Evolutionary conservation across 2,113 vertebrate genomes (phyloP).

Genomic region (Ginglymostoma cirratum): DNA sequence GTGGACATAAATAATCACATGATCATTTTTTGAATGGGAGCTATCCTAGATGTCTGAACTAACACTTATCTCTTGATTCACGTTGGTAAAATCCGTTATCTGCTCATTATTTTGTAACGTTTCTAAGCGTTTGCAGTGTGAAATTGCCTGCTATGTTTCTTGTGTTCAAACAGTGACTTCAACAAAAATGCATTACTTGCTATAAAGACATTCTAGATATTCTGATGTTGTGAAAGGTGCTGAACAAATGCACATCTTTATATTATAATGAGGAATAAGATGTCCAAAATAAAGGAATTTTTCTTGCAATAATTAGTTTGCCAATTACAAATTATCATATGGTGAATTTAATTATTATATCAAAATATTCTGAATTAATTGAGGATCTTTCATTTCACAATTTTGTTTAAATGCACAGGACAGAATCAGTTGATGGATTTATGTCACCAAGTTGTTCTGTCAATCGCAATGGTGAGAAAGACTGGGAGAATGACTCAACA

Average conservation of each 20-base stretch:
- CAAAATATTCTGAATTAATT: neutral
- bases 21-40: neutral
- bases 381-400: neutral
- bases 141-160: neutral
- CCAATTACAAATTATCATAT: neutral
- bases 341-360: neutral
- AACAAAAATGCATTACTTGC: neutral
- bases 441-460: constrained; percentile 79
- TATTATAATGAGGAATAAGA: neutral
- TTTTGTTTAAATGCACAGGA: constrained; percentile 54
- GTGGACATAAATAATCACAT: neutral
- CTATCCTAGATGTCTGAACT: neutral
- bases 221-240: neutral
- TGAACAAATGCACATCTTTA: neutral
- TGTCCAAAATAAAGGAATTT: neutral
- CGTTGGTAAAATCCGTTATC: neutral
- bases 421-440: constrained; percentile 89
- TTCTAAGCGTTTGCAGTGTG: neutral
- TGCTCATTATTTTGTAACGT: neutral
- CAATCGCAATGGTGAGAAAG: constrained; percentile 90
- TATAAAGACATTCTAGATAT: neutral
- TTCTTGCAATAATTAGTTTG: no score
- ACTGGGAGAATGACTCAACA: constrained; percentile 95
- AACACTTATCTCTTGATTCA: neutral
- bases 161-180: neutral